These are phyloP conservation scores for Pristionchus entomophagus DNA, from an alignment of 2,888 invertebrate species.

Conservation along the genomic window DNA sequence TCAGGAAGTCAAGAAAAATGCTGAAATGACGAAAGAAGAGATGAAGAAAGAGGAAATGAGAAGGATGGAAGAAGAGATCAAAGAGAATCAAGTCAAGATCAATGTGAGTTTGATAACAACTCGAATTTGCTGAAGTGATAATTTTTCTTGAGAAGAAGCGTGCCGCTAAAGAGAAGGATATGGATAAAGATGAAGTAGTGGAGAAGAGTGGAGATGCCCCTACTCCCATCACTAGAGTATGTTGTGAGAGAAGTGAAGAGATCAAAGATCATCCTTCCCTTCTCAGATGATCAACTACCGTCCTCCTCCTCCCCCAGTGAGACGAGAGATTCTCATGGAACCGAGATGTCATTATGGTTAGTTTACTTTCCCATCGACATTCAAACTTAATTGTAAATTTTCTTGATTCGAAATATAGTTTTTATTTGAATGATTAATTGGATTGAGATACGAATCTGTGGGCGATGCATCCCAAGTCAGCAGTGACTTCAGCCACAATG, in stretches of 20 bases:
- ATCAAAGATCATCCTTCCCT: neutral
- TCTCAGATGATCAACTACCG: slow-evolving; percentile 30
- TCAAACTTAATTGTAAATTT: too few relatives aligned
- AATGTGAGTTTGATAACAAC: neutral
- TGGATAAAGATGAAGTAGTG: slow-evolving; percentile 36
- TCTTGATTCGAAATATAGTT: too few relatives aligned
- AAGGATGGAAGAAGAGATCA: slow-evolving; percentile 21
- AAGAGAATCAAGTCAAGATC: slow-evolving; percentile 10
- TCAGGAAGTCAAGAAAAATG: neutral
- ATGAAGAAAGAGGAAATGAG: slow-evolving; percentile 35
- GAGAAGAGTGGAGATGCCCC: slow-evolving; percentile 35
- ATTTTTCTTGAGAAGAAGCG: neutral
- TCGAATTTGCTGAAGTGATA: neutral
- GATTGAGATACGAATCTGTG: slow-evolving; percentile 23
- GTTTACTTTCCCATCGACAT: neutral
- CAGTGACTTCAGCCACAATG: slow-evolving; percentile 42
- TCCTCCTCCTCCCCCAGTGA: slow-evolving; percentile 45
- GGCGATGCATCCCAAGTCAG: slow-evolving; percentile 47
- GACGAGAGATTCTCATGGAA: slow-evolving; percentile 33
- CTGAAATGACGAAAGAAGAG: slow-evolving; percentile 13
- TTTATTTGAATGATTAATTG: neutral
- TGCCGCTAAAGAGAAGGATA: neutral
- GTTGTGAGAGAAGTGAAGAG: neutral
- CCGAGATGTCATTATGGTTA: slow-evolving; percentile 40
- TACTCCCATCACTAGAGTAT: slow-evolving; percentile 9